phyloP scores from a whole-genome alignment of 2,797 vertebrate genomes.

The Spinus pinus region DNA sequence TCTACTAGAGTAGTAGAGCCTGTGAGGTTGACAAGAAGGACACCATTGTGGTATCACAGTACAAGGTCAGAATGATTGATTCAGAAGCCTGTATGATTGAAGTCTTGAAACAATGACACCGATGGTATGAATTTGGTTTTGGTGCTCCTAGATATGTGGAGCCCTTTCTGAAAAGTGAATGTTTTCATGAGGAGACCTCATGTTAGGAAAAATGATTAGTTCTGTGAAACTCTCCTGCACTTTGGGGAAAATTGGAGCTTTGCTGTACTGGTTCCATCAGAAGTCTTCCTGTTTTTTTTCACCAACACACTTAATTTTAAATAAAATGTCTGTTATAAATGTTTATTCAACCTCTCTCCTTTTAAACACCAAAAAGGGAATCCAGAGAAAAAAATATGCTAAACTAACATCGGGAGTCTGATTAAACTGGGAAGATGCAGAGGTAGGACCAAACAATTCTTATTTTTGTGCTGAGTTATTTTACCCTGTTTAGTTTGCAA shows the following conservation, averaged over 20 bases:
- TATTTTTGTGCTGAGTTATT: background rate
- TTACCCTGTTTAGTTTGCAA: background rate
- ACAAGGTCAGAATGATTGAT: background rate
- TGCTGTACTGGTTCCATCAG: background rate
- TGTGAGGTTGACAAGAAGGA: background rate
- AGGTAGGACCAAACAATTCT: background rate
- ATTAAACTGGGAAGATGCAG: background rate
- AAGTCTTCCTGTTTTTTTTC: background rate
- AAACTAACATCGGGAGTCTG: background rate
- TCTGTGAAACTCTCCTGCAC: background rate
- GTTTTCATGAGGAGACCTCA: background rate
- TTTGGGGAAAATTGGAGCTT: background rate
- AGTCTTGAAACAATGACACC: background rate
- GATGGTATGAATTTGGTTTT: background rate
- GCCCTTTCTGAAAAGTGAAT: background rate
- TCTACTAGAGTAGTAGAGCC: too few relatives aligned
- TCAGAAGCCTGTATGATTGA: background rate
- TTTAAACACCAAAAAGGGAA: background rate
- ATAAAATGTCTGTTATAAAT: background rate
- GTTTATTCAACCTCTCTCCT: background rate
- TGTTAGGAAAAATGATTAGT: background rate
- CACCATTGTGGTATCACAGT: fast-evolving
- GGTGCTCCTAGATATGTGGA: background rate
- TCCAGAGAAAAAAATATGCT: background rate
- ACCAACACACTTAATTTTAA: background rate